Base-by-base conservation (phyloP, 92 coral and sea anemone species). In the Siderastrea radians region DNA sequence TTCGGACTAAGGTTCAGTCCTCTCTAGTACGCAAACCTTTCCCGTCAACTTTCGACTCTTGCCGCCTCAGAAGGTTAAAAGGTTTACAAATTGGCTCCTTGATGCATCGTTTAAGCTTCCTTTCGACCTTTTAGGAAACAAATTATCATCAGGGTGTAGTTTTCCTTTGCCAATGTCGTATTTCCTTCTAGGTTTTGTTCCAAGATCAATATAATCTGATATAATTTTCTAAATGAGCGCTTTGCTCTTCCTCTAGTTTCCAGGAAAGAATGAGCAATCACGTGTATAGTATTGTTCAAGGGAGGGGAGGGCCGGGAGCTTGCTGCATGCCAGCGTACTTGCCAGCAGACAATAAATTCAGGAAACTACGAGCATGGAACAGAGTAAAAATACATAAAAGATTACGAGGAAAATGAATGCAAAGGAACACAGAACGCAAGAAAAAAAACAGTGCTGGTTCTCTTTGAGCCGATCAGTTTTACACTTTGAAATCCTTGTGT, bases 211-310 rank as follows among this genome's bases (percentile, higher is more conserved):
- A 38, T 12, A 9, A 48, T 63, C 1, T 60, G 53, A 2, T 3
- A 38, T 17, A 55, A 16, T 7, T 77, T 64, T 59, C 81, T 6
- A 6, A 65, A 9, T 0, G 10, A 62, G 70, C 49, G 49, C 26
- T 49, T 1, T 4, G 16, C 74, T 26, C 57, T 65, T 80, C 61
- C 74, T 13, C 72, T 65, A 13, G 74, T 10, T 81, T 81, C 85
- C 52, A 5, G 75, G 85, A 81, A 81, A 9, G 50, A 43, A 10
- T 49, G 50, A 47, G 19, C 10, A 61, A 72, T 72, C 77, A 72
- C 77, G 77, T 72, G 77, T 15, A 49, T 14, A 51, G 19, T 0
- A 16, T 12, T 49, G 3, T 7, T 46, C 5, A 46, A 4, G 53
- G 74, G 54, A 48, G 19, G 74, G 19, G 74, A 48, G 53, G 74